Percentiles rank a stretch among this genome's conserved stretches.
Conservation (phyloP, 2,113 vertebrate genomes). For the Anas platyrhynchos region DNA sequence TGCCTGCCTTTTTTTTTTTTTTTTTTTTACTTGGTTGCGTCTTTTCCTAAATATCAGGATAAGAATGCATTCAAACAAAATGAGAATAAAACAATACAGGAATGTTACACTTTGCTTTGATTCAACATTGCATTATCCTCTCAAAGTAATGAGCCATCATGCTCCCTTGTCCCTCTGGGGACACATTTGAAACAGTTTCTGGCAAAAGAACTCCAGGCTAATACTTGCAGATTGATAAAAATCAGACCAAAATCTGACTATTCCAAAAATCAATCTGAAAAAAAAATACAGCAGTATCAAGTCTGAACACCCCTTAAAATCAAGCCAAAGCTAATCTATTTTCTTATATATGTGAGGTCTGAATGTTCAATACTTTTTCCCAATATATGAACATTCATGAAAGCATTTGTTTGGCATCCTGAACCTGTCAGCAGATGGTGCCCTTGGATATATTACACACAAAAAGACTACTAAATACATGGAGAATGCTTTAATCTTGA, state of each 20-base stretch:
- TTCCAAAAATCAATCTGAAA: neutral
- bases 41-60: neutral
- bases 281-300: neutral
- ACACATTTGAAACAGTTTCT: neutral
- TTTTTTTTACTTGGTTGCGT: neutral
- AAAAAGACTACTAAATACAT: neutral
- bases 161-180: neutral
- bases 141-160: neutral
- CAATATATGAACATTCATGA: neutral
- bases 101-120: neutral
- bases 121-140: accelerated
- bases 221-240: neutral
- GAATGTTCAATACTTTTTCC: neutral
- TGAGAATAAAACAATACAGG: neutral
- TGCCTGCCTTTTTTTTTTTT: neutral
- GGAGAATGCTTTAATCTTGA: neutral
- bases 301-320: neutral
- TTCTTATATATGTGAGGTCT: neutral
- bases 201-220: neutral
- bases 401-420: neutral
- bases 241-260: neutral
- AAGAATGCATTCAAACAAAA: neutral
- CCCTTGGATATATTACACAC: neutral
- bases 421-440: conserved; percentile 32
- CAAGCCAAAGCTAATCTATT: neutral